A percentile compares a stretch with the other conserved stretches of the same genome.
Evolutionary conservation across 1,140 invertebrate genomes (phyloP).

Genomic region (Leptestheria dahalacensis): DNA sequence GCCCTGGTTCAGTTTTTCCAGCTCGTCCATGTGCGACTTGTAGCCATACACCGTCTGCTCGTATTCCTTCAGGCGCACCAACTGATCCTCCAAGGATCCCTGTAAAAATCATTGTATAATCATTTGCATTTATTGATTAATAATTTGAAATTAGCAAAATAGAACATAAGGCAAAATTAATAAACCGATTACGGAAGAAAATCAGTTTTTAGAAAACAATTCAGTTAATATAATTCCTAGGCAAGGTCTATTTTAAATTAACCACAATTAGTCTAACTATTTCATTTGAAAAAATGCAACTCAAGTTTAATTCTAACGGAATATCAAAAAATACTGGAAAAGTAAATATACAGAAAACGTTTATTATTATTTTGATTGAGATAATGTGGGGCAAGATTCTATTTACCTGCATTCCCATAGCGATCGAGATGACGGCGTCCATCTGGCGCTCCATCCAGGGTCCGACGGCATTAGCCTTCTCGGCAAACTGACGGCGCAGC

Average conservation of each 20-base stretch:
- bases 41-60: slow-evolving; percentile 88
- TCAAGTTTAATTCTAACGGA: too few relatives aligned
- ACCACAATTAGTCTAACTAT: too few relatives aligned
- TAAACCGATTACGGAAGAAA: slow-evolving; percentile 7
- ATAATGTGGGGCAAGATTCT: background rate
- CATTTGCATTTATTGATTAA: background rate
- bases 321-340: slow-evolving; percentile 15
- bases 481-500: slow-evolving; percentile 89
- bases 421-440: slow-evolving; percentile 91
- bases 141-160: too few relatives aligned
- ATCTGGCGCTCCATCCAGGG: slow-evolving; percentile 98
- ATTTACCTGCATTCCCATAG: slow-evolving; percentile 51
- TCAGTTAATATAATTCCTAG: too few relatives aligned
- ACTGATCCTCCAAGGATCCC: slow-evolving; percentile 87
- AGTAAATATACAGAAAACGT: too few relatives aligned
- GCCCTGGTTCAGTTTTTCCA: slow-evolving; percentile 96
- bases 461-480: slow-evolving; percentile 94
- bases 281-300: too few relatives aligned
- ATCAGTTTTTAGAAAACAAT: slow-evolving; percentile 2
- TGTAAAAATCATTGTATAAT: slow-evolving; percentile 33
- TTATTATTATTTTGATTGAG: too few relatives aligned
- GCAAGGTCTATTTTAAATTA: too few relatives aligned
- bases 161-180: too few relatives aligned
- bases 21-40: slow-evolving; percentile 93
- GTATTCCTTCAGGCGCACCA: slow-evolving; percentile 84